phyloP scores from a whole-genome alignment of 1,140 invertebrate genomes.

The Euura saliciscinereae region DNA sequence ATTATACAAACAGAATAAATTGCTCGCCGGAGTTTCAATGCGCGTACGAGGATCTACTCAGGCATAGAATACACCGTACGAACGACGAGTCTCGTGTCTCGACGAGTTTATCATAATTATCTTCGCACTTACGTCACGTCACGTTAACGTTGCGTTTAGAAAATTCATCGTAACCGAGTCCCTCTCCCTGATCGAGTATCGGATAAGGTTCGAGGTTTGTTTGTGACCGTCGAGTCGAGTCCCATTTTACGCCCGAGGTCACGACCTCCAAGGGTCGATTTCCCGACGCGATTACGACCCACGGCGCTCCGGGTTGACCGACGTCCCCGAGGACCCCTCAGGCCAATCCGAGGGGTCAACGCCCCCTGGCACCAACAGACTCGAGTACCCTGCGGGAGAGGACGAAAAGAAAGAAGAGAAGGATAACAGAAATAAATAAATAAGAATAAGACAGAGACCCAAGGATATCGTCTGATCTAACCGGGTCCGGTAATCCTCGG shows the following conservation, averaged over 20 bases:
- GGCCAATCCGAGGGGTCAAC: neutral
- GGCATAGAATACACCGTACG: neutral
- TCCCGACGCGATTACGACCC: neutral
- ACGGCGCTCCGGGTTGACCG: neutral
- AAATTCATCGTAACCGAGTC: no score
- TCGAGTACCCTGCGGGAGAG: slow-evolving; percentile 7
- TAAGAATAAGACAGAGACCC: slow-evolving; percentile 10
- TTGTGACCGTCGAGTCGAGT: neutral
- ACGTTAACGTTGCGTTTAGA: no score
- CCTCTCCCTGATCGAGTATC: neutral
- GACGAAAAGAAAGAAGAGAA: slow-evolving; percentile 11
- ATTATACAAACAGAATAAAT: neutral
- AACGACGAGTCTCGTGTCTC: neutral
- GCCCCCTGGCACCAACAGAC: neutral
- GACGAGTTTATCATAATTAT: no score
- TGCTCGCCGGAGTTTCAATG: neutral
- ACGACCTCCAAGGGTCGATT: neutral
- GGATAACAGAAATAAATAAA: neutral
- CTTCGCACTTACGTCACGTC: no score
- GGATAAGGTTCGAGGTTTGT: neutral
- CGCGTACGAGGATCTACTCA: no score
- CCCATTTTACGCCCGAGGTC: slow-evolving; percentile 4
- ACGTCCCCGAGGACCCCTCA: neutral
- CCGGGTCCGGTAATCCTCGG: slow-evolving; percentile 2
- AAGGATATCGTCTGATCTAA: slow-evolving; percentile 3